phyloP scores from a whole-genome alignment of 2,888 invertebrate species.

The Cyaniris semiargus region DNA sequence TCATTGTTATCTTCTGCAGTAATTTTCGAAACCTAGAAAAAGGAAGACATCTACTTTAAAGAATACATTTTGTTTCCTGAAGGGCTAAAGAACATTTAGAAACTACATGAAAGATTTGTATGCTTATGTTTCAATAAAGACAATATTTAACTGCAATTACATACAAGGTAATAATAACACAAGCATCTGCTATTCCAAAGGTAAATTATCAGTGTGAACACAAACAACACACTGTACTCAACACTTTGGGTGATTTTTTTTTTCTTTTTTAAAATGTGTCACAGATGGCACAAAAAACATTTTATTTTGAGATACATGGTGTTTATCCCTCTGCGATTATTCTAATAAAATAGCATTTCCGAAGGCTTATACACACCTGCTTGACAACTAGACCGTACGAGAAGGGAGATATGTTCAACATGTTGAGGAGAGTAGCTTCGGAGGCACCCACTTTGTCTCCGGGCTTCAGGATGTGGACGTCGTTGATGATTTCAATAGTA shows the following conservation, averaged over 20 bases:
- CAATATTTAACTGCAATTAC: conserved; percentile 39
- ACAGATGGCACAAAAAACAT: not conserved
- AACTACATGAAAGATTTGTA: conserved; percentile 39
- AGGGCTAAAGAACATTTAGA: not conserved
- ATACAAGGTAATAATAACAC: conserved; percentile 42
- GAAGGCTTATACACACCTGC: conserved; percentile 73
- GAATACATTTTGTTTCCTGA: not conserved
- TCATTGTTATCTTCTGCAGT: too few species aligned
- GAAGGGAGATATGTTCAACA: conserved; percentile 99
- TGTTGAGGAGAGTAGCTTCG: conserved; percentile 98
- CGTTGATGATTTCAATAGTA: conserved; percentile 99
- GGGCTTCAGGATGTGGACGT: conserved; percentile 94
- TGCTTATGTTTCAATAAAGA: conserved; percentile 42
- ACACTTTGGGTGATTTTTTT: conserved; percentile 61
- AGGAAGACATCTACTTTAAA: not conserved
- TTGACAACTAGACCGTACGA: conserved; percentile 98
- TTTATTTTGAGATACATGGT: not conserved
- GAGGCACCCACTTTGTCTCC: conserved; percentile 99
- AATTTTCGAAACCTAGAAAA: not conserved
- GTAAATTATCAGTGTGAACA: conserved; percentile 71
- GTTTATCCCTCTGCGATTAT: not conserved
- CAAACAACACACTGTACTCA: conserved; percentile 68
- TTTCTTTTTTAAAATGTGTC: not conserved
- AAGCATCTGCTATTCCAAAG: conserved; percentile 67
- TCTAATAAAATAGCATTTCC: not conserved